Base-by-base conservation (phyloP, 37 sponge, comb jelly and placozoan genomes). In the Hexactinellida sp. region DNA sequence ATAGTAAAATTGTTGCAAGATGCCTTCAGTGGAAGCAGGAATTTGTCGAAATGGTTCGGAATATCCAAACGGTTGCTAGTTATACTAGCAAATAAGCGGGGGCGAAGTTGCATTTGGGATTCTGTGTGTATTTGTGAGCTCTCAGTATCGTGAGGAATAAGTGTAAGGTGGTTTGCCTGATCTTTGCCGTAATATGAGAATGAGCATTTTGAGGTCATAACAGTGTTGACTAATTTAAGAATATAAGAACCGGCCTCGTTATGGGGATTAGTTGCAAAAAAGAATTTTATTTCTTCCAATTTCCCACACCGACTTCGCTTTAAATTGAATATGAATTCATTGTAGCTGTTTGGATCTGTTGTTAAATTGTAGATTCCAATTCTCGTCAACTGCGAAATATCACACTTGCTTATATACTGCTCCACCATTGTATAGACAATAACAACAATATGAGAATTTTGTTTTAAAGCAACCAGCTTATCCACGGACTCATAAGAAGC, bases 1-100 rank as follows among this genome's bases (percentile, higher is more conserved):
- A 63, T 63, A 25, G 76, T 63, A n/a, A 63, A 63, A 63, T 63
- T 63, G 34, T 63, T 63, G 34, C 76, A 63, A n/a, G 76, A 63
- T 25, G 76, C 76, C 5, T 23, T n/a, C 76, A 63, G 34, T 63
- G 76, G 76, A 32, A 63, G 3, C 30, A 63, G 30, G 13, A 32
- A 63, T 63, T 63, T 63, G 34, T 63, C 76, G 34, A 63, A 63
- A 63, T 25, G 76, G 13, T 63, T 63, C 3, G 76, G 76, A 23
- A 63, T 25, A 3, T 10, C 5, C n/a, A n/a, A n/a, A 7, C 34
- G 25, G 32, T 10, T 63, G 3, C 76, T 63, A 63, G 25, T 63
- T 63, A 63, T 10, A 28, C 76, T 32, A 63, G 76, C 76, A 5
- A 63, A 63, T 63, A 63, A n/a, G 32, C 5, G 34, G 5, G 76